A percentile compares a stretch with the other conserved stretches of the same genome.
phyloP scores from a whole-genome alignment of 2,113 vertebrate genomes.

The Channa argus region DNA sequence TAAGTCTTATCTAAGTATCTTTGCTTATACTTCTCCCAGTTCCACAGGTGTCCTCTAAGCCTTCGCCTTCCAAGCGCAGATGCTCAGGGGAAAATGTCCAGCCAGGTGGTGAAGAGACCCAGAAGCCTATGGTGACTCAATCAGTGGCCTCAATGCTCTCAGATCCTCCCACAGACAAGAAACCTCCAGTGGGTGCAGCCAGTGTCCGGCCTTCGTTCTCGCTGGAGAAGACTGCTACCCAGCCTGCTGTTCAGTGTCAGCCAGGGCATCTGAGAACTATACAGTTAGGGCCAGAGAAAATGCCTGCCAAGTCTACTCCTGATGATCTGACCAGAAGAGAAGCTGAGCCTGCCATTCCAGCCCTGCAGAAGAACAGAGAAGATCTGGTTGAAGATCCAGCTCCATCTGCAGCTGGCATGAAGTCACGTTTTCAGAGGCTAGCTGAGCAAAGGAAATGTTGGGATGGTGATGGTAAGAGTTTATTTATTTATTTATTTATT shows the following conservation, averaged over 20 bases:
- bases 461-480: slow-evolving; percentile 82
- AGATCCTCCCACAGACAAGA: slow-evolving; percentile 75
- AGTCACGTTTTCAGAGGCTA: slow-evolving; percentile 89
- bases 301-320: neutral
- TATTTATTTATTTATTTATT: neutral
- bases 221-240: slow-evolving; percentile 37
- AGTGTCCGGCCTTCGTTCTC: slow-evolving; percentile 40
- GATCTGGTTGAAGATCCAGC: slow-evolving; percentile 30
- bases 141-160: slow-evolving; percentile 16
- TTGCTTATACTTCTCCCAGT: slow-evolving; percentile 26
- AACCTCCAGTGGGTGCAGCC: slow-evolving; percentile 55
- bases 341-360: slow-evolving; percentile 2
- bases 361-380: slow-evolving; percentile 46
- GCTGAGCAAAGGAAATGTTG: slow-evolving; percentile 89
- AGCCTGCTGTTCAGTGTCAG: slow-evolving; percentile 5
- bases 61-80: slow-evolving; percentile 91
- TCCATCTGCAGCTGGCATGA: slow-evolving; percentile 76
- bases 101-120: slow-evolving; percentile 83
- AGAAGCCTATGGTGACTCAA: slow-evolving; percentile 68
- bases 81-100: slow-evolving; percentile 85
- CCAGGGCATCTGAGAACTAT: neutral
- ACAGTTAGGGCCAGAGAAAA: slow-evolving; percentile 34
- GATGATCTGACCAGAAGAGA: slow-evolving; percentile 17
- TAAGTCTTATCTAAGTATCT: neutral
- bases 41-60: slow-evolving; percentile 87